Percentiles rank a stretch among this genome's conserved stretches.
These are phyloP conservation scores for Galaxias olidus DNA, from an alignment of 2,797 vertebrate species.

Conservation along the genomic window DNA sequence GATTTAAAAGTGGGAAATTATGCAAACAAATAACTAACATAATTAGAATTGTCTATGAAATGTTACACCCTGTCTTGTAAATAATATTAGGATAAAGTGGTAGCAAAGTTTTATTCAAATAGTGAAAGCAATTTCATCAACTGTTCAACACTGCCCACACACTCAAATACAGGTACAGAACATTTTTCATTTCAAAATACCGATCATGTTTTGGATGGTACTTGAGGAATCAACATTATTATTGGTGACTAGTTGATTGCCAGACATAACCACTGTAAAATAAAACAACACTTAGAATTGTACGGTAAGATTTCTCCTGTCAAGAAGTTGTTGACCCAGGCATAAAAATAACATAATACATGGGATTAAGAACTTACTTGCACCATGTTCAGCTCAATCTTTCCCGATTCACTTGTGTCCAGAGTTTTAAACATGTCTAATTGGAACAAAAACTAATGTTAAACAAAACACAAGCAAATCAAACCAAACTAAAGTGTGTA, in stretches of 20 bases:
- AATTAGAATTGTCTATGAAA: too few relatives aligned
- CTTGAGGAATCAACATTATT: neutral
- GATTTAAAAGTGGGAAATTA: too few relatives aligned
- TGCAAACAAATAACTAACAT: too few relatives aligned
- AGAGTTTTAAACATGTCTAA: slow-evolving; percentile 76
- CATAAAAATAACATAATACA: neutral
- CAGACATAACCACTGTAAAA: slow-evolving; percentile 69
- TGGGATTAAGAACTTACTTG: slow-evolving; percentile 61
- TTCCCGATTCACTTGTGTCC: slow-evolving; percentile 61
- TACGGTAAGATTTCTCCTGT: too few relatives aligned
- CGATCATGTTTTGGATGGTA: neutral
- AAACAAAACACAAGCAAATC: slow-evolving; percentile 15
- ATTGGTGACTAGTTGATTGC: slow-evolving; percentile 52
- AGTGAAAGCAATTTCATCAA: too few relatives aligned
- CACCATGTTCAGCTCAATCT: slow-evolving; percentile 73
- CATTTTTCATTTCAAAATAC: neutral
- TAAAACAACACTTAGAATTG: slow-evolving; percentile 24
- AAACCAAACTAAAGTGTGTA: neutral
- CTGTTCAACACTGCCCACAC: too few relatives aligned
- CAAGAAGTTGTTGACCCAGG: too few relatives aligned
- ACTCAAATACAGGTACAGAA: too few relatives aligned
- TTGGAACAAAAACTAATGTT: too few relatives aligned
- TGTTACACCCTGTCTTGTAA: too few relatives aligned
- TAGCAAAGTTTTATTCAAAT: too few relatives aligned
- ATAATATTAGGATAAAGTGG: too few relatives aligned